Evolutionary conservation across 2,888 invertebrate species (phyloP).

Genomic region (Euphydryas editha): DNA sequence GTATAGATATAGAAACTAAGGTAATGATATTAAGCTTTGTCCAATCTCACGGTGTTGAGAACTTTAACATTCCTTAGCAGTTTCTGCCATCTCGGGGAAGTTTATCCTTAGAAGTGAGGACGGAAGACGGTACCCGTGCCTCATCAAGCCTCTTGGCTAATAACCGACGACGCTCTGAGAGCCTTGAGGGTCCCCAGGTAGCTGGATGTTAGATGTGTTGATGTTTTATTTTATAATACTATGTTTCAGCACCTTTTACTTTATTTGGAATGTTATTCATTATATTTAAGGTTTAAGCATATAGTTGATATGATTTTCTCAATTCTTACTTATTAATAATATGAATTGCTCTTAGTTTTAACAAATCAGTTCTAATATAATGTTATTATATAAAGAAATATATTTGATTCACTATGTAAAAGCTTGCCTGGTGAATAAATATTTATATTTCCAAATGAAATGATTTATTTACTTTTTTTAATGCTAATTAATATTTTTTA

Average conservation of each 20-base stretch:
- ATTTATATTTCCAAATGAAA: neutral
- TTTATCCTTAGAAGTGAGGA: conserved; percentile 84
- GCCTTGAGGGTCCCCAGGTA: conserved; percentile 84
- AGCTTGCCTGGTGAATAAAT: neutral
- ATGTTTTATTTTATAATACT: conserved; percentile 40
- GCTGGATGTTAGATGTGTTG: conserved; percentile 54
- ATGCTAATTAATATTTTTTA: neutral
- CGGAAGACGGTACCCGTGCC: conserved; percentile 73
- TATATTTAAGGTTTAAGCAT: neutral
- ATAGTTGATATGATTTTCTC: too few species aligned
- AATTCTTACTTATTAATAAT: too few species aligned
- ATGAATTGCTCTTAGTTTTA: too few species aligned
- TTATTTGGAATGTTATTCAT: conserved; percentile 14
- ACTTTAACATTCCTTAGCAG: conserved; percentile 57
- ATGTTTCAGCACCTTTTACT: conserved; percentile 34
- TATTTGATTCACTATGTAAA: neutral
- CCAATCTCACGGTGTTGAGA: neutral
- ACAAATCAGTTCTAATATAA: too few species aligned
- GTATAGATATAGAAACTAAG: neutral
- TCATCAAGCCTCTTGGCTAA: conserved; percentile 75
- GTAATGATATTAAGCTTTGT: neutral
- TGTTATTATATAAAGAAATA: too few species aligned
- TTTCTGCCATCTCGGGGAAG: conserved; percentile 84
- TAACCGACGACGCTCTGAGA: conserved; percentile 82
- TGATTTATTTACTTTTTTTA: too few species aligned